Percentiles rank a stretch among this genome's conserved stretches.
phyloP scores from a whole-genome alignment of 2,888 invertebrate genomes.

The Alitta virens region DNA sequence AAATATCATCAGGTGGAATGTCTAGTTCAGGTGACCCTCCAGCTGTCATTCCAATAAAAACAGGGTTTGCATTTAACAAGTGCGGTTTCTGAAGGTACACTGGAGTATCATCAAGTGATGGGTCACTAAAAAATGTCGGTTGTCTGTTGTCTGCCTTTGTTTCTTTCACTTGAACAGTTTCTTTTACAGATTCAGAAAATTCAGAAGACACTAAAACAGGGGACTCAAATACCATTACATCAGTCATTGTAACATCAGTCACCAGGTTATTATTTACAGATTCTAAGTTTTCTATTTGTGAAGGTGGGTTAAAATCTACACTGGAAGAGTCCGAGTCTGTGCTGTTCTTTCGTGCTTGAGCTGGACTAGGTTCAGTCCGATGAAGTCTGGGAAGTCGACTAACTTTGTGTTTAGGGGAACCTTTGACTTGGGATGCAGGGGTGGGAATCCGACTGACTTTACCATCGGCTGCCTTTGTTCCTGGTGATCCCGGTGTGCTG shows the following conservation, averaged over 20 bases:
- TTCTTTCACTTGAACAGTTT: no score
- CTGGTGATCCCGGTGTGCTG: neutral
- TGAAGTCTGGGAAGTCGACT: neutral
- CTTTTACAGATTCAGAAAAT: neutral
- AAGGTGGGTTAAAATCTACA: neutral
- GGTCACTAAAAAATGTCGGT: neutral
- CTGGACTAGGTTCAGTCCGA: neutral
- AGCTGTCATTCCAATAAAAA: neutral
- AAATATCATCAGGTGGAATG: slow-evolving; percentile 34
- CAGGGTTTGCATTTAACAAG: neutral
- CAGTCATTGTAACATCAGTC: neutral
- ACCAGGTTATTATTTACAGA: slow-evolving; percentile 1
- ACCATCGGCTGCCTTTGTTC: slow-evolving; percentile 1
- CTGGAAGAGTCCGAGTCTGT: neutral
- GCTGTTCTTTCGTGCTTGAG: neutral
- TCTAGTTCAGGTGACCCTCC: slow-evolving; percentile 18
- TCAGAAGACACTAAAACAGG: neutral
- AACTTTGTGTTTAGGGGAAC: slow-evolving; percentile 11
- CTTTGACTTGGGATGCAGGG: neutral
- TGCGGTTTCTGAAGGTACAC: neutral
- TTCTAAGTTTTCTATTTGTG: neutral
- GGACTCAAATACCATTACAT: neutral
- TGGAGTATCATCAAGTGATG: slow-evolving; percentile 3
- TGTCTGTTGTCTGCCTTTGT: neutral
- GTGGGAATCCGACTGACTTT: slow-evolving; percentile 8